Base-by-base conservation (phyloP, 1,140 invertebrate genomes). In the Apis dorsata region DNA sequence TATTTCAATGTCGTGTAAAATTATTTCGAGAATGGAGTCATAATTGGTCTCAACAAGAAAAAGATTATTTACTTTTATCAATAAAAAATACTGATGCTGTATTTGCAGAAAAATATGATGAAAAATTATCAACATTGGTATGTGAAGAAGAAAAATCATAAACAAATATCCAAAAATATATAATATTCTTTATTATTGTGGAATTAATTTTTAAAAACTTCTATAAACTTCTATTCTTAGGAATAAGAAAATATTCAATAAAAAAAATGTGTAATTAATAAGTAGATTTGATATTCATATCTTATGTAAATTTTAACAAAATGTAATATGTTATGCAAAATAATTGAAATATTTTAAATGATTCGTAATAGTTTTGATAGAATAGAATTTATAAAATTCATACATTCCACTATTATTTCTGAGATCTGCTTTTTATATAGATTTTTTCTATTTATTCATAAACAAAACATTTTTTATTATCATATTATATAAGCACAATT, bases 1-100 rank as follows among this genome's bases (percentile, higher is more conserved):
- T 98, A 79, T 98, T 98, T 91, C 96, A 98, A 91, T 98, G 98
- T 91, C 95, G 98, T 74, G 96, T 98, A 90, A 98, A 98, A 93
- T 92, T 98, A 17, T 98, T 98, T 90, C 95, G 95, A 90, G 96
- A 98, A 93, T 98, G 98, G 98, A 97, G 96, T 90, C 95, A 95
- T 76, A 96, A 95, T 87, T 98, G 98, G 98, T 95, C 95, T 65
- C 95, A 96, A 68, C 95, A 96, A 81, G 96, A 98, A 81, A 96
- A 96, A 89, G 95, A 96, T 55, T 95, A 95, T 77, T 94, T 97
- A n/a, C 91, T 97, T 17, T 94, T 95, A 69, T 95, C 95, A 77
- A 95, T 97, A 51, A 95, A 95, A 72, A 96, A 96, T 89, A 95
- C 96, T 60, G 97, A 97, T 93, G 90, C 95, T 24, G 95, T 95